These are phyloP conservation scores for Hydriomena furcata DNA, from an alignment of 2,888 invertebrate genomes.

Conservation along the genomic window DNA sequence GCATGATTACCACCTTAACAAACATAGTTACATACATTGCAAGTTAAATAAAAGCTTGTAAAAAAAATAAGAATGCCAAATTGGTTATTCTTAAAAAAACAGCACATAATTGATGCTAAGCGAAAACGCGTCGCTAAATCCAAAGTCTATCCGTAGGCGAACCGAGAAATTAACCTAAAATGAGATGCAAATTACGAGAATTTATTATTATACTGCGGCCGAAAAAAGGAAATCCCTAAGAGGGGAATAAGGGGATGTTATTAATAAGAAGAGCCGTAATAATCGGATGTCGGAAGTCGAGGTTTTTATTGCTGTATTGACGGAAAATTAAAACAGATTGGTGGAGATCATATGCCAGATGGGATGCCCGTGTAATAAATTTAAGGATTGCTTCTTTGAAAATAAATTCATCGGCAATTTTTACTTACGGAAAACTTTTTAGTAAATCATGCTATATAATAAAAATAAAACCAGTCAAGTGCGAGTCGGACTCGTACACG, in stretches of 20 bases:
- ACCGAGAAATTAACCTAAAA: slow-evolving; percentile 66
- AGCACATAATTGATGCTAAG: slow-evolving; percentile 26
- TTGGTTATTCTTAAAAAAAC: background rate
- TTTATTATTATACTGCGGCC: slow-evolving; percentile 74
- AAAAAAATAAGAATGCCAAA: background rate
- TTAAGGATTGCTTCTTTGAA: background rate
- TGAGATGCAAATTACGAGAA: slow-evolving; percentile 77
- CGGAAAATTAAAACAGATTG: slow-evolving; percentile 8
- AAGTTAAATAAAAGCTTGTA: background rate
- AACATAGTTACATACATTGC: too few relatives aligned
- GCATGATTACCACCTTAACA: too few relatives aligned
- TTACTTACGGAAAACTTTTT: background rate
- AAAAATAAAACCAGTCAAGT: too few relatives aligned
- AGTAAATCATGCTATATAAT: too few relatives aligned
- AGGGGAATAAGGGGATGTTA: slow-evolving; percentile 60
- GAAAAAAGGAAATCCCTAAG: slow-evolving; percentile 55
- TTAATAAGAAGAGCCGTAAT: slow-evolving; percentile 57
- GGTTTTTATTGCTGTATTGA: slow-evolving; percentile 24
- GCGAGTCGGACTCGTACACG: too few relatives aligned
- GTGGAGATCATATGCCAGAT: background rate
- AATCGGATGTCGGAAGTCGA: slow-evolving; percentile 32
- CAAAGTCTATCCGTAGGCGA: slow-evolving; percentile 47
- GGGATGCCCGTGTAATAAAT: background rate
- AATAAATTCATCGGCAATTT: background rate
- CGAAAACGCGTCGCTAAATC: slow-evolving; percentile 46